Conservation (phyloP, 2,113 vertebrate species). For the Notarius quadriscutis region DNA sequence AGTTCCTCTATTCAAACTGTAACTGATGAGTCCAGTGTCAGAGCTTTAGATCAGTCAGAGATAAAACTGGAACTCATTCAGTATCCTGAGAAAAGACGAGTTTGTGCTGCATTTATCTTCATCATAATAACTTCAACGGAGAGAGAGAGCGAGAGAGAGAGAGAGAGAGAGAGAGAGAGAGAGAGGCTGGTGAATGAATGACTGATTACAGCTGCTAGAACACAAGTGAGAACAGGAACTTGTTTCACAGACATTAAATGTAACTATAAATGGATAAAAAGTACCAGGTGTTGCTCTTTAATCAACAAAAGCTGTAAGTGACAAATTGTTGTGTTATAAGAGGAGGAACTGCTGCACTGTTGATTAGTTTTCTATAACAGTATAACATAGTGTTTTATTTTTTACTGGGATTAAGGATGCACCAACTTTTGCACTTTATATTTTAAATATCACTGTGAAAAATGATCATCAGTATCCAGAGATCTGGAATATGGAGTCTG, state of each 20-base stretch:
- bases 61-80: too few species aligned
- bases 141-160: not conserved
- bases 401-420: not conserved
- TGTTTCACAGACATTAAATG: not conserved
- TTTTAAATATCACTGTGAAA: not conserved
- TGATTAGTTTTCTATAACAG: not conserved
- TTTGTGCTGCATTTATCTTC: too few species aligned
- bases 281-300: not conserved
- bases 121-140: not conserved
- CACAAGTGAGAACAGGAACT: not conserved
- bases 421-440: not conserved
- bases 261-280: not conserved
- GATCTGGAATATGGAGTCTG: not conserved
- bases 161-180: not conserved
- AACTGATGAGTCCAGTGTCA: too few species aligned
- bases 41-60: too few species aligned
- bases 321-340: not conserved
- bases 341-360: not conserved
- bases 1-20: not conserved
- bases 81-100: too few species aligned
- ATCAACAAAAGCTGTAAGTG: not conserved
- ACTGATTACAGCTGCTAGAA: not conserved
- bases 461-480: not conserved
- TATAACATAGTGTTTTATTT: not conserved
- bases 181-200: not conserved